phyloP scores from a whole-genome alignment of 2,888 invertebrate species.

The Sarcophaga caerulescens region DNA sequence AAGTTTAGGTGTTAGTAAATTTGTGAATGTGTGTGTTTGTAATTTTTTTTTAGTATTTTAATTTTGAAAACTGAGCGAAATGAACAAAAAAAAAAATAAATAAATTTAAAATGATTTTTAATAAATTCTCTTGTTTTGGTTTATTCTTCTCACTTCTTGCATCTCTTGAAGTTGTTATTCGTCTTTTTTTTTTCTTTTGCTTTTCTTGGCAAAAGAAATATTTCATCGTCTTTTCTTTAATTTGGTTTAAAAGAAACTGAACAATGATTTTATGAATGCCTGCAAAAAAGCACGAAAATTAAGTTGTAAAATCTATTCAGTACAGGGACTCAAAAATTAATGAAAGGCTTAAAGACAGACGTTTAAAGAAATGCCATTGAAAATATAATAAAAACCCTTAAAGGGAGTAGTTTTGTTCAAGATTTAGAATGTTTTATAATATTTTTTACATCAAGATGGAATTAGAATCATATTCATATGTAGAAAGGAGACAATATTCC shows the following conservation, averaged over 20 bases:
- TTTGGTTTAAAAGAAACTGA: constrained; percentile 22
- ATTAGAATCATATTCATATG: too few species aligned
- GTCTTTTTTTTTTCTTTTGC: not conserved
- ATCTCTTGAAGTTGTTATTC: too few species aligned
- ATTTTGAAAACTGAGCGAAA: not conserved
- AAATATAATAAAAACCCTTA: not conserved
- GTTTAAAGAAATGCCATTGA: not conserved
- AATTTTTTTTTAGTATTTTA: too few species aligned
- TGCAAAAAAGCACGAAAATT: constrained; percentile 37
- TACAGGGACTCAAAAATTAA: not conserved
- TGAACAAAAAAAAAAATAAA: constrained; percentile 13
- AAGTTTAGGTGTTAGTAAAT: too few species aligned
- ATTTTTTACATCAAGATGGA: too few species aligned
- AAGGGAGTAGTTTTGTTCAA: too few species aligned
- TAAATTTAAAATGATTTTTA: constrained; percentile 48
- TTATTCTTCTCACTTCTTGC: too few species aligned
- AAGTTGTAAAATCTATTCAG: constrained; percentile 22
- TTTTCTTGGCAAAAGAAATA: constrained; percentile 4
- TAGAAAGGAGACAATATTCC: too few species aligned
- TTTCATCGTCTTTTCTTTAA: constrained; percentile 15
- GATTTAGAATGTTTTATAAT: too few species aligned
- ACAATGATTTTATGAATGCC: constrained; percentile 36
- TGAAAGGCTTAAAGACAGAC: not conserved
- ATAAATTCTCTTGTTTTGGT: constrained; percentile 30
- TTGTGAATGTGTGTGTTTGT: too few species aligned